Conservation (phyloP, 1,140 invertebrate species). For the Sipha flava region DNA sequence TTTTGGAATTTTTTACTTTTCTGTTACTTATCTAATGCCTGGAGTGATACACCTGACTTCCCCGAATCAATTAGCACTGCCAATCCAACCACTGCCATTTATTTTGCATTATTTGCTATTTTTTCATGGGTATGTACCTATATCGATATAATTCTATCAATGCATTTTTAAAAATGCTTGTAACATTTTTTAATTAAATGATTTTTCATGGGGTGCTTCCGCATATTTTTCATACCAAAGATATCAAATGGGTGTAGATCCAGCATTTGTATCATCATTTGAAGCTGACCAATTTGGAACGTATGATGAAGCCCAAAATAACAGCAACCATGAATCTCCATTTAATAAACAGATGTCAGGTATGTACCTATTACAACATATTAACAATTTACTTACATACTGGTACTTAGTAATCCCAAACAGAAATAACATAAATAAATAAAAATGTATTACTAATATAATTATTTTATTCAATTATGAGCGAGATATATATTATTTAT, state of each 20-base stretch:
- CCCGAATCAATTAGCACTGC: slow-evolving; percentile 14
- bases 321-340: not conserved
- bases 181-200: not conserved
- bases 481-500: too few relatives aligned
- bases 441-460: too few relatives aligned
- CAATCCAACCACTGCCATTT: slow-evolving; percentile 28
- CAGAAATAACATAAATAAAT: too few relatives aligned
- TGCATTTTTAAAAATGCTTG: too few relatives aligned
- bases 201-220: not conserved
- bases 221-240: slow-evolving; percentile 6
- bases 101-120: slow-evolving; percentile 26
- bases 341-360: slow-evolving; percentile 25
- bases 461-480: too few relatives aligned
- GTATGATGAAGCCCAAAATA: slow-evolving; percentile 21
- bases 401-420: too few relatives aligned
- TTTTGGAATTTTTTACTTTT: slow-evolving; percentile 27
- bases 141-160: too few relatives aligned
- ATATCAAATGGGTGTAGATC: slow-evolving; percentile 22
- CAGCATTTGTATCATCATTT: slow-evolving; percentile 8
- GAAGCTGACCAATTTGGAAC: slow-evolving; percentile 19
- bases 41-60: slow-evolving; percentile 9
- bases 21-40: slow-evolving; percentile 9
- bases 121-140: slow-evolving; percentile 10
- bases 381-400: too few relatives aligned
- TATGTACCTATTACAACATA: too few relatives aligned